Evolutionary conservation across 1,140 invertebrate genomes (phyloP).

Genomic region (Drosophila nebulosa): DNA sequence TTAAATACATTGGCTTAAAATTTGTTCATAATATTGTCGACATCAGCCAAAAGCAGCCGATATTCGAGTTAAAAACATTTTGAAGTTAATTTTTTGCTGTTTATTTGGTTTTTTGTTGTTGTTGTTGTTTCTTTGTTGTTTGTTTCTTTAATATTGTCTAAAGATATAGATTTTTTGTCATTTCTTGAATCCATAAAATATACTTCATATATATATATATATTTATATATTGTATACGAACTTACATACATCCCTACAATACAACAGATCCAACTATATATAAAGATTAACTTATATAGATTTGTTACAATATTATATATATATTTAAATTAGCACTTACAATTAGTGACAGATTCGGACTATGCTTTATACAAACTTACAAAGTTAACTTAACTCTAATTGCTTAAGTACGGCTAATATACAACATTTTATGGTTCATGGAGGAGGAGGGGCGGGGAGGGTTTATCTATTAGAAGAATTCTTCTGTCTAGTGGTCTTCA

Average conservation of each 20-base stretch:
- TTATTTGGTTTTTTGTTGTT: conserved; percentile 60
- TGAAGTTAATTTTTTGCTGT: conserved; percentile 41
- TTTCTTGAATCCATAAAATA: conserved; percentile 62
- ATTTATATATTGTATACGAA: conserved; percentile 35
- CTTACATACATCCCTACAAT: conserved; percentile 63
- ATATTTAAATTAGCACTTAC: conserved; percentile 6
- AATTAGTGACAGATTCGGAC: conserved; percentile 60
- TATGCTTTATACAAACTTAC: conserved; percentile 66
- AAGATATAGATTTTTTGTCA: conserved; percentile 41
- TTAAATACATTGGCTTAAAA: no score
- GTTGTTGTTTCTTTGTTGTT: conserved; percentile 39
- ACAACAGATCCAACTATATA: conserved; percentile 68
- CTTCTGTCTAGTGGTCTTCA: conserved; percentile 50
- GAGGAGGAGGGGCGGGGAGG: background rate
- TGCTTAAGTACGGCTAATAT: conserved; percentile 53
- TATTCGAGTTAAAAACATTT: background rate
- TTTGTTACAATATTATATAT: conserved; percentile 32
- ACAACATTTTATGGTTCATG: conserved; percentile 25
- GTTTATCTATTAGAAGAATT: background rate
- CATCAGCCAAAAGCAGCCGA: no score
- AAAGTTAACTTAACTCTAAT: conserved; percentile 28
- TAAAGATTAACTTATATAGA: conserved; percentile 36
- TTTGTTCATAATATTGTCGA: no score
- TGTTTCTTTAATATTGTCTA: conserved; percentile 21
- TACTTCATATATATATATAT: conserved; percentile 34